Percentiles rank a stretch among this genome's conserved stretches.
Conservation (phyloP, 2,888 invertebrate species). For the Dascillus cervinus region DNA sequence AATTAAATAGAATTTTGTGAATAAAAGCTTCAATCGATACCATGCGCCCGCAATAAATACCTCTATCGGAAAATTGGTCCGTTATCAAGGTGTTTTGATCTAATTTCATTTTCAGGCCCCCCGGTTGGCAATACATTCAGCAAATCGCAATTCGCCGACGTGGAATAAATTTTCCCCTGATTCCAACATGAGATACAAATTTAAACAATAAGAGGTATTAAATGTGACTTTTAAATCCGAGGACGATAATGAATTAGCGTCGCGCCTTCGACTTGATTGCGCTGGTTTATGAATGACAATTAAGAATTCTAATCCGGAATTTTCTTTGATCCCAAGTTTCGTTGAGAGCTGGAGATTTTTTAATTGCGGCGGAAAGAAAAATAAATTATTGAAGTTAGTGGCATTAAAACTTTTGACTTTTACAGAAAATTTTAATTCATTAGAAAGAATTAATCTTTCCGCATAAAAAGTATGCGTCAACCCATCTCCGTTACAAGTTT, state of each 20-base stretch:
- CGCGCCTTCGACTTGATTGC: constrained; percentile 24
- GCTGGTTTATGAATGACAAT: constrained; percentile 30
- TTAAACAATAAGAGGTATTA: no score
- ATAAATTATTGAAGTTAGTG: constrained; percentile 12
- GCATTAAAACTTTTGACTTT: constrained; percentile 14
- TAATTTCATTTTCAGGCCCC: no score
- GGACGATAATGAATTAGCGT: constrained; percentile 22
- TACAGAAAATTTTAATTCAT: constrained; percentile 15
- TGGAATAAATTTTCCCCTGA: no score
- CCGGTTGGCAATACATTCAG: no score
- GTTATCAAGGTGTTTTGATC: no score
- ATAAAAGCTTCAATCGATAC: no score
- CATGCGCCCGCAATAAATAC: no score
- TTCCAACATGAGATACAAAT: no score
- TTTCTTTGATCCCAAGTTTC: constrained; percentile 18
- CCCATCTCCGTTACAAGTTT: constrained; percentile 9
- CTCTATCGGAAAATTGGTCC: no score
- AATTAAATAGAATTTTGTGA: no score
- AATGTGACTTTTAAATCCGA: constrained; percentile 24
- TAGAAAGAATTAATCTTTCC: constrained; percentile 10
- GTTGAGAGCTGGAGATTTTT: constrained; percentile 11
- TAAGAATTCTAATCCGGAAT: constrained; percentile 27
- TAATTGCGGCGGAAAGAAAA: constrained; percentile 16
- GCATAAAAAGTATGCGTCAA: constrained; percentile 9
- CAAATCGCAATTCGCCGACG: no score